Conservation (phyloP, 2,113 vertebrate species). For the Poeciliopsis prolifica region DNA sequence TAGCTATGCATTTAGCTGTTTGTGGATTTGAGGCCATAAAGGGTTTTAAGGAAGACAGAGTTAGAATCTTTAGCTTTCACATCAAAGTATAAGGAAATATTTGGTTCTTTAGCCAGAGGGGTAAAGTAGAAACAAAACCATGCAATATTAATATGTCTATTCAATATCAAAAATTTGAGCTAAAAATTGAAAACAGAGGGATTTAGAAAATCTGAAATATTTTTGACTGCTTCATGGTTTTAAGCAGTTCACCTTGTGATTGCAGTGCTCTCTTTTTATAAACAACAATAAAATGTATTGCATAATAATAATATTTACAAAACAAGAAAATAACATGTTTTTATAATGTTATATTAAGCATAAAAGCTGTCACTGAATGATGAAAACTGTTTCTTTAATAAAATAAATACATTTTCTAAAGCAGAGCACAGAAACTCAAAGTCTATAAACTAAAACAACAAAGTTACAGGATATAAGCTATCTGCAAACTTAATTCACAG, state of each 20-base stretch:
- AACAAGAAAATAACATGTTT: no score
- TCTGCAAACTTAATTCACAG: background rate
- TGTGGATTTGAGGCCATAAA: background rate
- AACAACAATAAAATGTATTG: no score
- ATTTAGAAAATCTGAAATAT: slow-evolving; percentile 4
- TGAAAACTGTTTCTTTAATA: background rate
- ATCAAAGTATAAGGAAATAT: no score
- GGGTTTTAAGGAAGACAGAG: background rate
- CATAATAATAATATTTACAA: no score
- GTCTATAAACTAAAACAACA: background rate
- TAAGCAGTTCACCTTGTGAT: no score
- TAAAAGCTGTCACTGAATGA: no score
- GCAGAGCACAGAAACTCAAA: background rate
- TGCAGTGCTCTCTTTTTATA: no score
- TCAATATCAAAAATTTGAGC: background rate
- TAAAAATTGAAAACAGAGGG: background rate
- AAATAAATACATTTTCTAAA: background rate
- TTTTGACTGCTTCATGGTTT: background rate
- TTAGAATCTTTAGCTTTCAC: background rate
- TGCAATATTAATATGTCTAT: background rate
- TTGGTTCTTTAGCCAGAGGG: no score
- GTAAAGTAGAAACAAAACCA: no score
- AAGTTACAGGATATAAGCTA: background rate
- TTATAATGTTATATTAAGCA: no score
- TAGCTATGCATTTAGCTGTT: background rate